These are phyloP conservation scores for Paedocypris micromegethes DNA, from an alignment of 2,797 vertebrate genomes.

Conservation along the genomic window DNA sequence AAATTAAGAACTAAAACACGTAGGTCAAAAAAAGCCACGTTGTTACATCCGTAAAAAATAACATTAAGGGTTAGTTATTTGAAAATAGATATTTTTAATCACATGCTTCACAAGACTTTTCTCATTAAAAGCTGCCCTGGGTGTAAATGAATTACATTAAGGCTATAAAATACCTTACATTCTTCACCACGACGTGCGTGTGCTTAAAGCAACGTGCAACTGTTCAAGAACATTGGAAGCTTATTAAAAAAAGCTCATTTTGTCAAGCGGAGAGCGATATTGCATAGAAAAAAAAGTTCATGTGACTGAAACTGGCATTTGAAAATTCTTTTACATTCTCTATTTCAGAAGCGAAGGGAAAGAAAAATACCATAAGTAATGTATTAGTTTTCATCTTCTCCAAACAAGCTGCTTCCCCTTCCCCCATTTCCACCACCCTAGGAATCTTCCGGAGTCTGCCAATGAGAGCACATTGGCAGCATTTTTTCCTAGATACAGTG, in stretches of 20 bases:
- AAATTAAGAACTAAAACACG: no score
- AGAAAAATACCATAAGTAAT: slow-evolving; percentile 25
- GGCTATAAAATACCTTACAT: no score
- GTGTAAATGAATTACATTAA: no score
- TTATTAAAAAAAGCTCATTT: not conserved
- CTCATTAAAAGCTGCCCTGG: no score
- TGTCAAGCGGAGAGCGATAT: not conserved
- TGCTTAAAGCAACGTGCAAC: slow-evolving; percentile 6
- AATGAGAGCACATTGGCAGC: slow-evolving; percentile 58
- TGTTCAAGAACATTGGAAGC: not conserved
- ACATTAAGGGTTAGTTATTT: no score
- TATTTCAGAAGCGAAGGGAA: slow-evolving; percentile 44
- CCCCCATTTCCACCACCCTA: slow-evolving; percentile 46
- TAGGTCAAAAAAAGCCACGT: no score
- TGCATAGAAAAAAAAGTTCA: not conserved
- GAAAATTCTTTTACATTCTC: not conserved
- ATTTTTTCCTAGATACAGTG: slow-evolving; percentile 71
- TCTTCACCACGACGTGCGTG: not conserved
- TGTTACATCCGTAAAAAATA: no score
- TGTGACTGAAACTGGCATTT: not conserved
- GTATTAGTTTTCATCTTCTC: slow-evolving; percentile 54
- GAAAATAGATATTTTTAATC: no score
- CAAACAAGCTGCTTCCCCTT: slow-evolving; percentile 29
- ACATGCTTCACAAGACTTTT: no score
- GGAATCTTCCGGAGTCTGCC: slow-evolving; percentile 62